Evolutionary conservation across 1,140 invertebrate genomes (phyloP), one percentile per base, ranked within the genome.

Genomic region (Ooceraea biroi): DNA sequence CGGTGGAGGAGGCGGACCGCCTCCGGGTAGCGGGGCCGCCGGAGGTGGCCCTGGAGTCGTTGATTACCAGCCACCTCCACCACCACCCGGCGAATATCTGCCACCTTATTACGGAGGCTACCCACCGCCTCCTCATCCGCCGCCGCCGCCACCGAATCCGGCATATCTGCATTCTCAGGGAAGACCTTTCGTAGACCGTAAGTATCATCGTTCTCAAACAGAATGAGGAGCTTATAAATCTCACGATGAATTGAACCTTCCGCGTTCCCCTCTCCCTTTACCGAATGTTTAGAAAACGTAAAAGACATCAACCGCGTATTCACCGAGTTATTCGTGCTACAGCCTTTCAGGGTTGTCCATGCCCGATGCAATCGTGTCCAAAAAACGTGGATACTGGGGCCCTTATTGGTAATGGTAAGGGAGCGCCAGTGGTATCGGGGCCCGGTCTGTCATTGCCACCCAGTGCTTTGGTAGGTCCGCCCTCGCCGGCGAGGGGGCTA

Each of bases 341-440:
- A 91, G 94, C 95, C 83, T 95, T 94, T 84, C 96, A 96, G 91
- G 95, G 96, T 95, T 98, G 97, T 95, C 97, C 97, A 90, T 98
- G 97, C 95, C 97, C 97, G 95, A 96, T 97, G 95, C 97, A 97
- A 95, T 96, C 97, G 95, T 98, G 97, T 98, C 97, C 97, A 98
- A 98, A 98, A 98, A 98, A 98, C 97, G 97, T 97, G 96, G 97
- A 96, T 98, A 97, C 97, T 98, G 97, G 97, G 96, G 97, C 97
- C 97, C 97, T 97, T 98, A 98, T 97, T 98, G 97, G 97, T 97
- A 97, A 96, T 94, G 94, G 94, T 94, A 94, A 94, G 94, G 94
- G 95, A 95, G 95, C 96, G 95, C 96, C 96, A 96, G 96, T 96
- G 94, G 95, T 96, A 95, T 95, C 95, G 92, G 95, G 95, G 87